Evolutionary conservation across 2,888 invertebrate species (phyloP).

Genomic region (Griposia aprilina): DNA sequence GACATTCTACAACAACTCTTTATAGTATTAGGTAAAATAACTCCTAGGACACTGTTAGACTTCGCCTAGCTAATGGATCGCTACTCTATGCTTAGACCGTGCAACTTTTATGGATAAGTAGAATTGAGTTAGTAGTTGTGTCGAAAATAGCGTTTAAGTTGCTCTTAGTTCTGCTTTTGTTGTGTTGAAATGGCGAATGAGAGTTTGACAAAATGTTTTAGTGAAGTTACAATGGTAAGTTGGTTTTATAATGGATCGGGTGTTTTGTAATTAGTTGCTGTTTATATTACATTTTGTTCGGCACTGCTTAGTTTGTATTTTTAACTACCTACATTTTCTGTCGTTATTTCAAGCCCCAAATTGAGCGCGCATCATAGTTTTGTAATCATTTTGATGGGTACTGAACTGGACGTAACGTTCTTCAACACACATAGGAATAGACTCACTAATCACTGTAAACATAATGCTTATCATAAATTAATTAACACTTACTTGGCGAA

Average conservation of each 20-base stretch:
- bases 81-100: constrained; percentile 84
- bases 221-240: constrained; percentile 52
- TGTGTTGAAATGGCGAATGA: constrained; percentile 71
- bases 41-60: constrained; percentile 85
- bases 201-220: constrained; percentile 68
- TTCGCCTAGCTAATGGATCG: constrained; percentile 87
- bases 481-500: constrained; percentile 94
- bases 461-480: not conserved
- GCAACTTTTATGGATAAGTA: constrained; percentile 87
- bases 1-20: constrained; percentile 82
- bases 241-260: constrained; percentile 46
- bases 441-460: not conserved
- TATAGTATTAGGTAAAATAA: constrained; percentile 88
- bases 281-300: not conserved
- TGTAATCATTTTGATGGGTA: not conserved
- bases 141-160: constrained; percentile 84
- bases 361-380: not conserved
- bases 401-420: not conserved
- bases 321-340: not conserved
- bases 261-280: constrained; percentile 12
- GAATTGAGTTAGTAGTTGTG: constrained; percentile 83
- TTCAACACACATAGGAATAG: not conserved
- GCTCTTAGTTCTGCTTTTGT: constrained; percentile 76
- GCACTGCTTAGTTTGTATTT: not conserved
- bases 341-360: not conserved